Conservation (phyloP, 2,113 vertebrate genomes). For the Notarius quadriscutis region DNA sequence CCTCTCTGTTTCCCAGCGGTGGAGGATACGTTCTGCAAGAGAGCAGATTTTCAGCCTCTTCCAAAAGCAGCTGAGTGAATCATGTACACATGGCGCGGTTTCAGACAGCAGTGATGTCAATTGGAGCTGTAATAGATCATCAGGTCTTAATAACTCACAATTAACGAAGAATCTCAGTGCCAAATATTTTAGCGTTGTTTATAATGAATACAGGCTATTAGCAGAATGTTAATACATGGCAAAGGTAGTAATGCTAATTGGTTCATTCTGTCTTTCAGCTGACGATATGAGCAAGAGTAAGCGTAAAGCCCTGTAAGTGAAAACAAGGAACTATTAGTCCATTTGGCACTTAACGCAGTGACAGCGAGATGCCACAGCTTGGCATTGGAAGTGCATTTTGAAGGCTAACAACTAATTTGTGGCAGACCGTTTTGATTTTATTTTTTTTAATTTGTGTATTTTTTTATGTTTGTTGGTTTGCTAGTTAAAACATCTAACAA, state of each 20-base stretch:
- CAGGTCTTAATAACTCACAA: conserved; percentile 15
- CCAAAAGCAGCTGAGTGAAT: conserved; percentile 33
- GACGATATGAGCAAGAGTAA: background rate
- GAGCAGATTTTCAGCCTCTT: conserved; percentile 28
- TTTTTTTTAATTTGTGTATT: background rate
- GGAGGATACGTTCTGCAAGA: background rate
- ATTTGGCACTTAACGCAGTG: background rate
- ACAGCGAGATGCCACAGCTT: background rate
- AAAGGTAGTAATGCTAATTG: background rate
- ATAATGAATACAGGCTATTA: conserved; percentile 11
- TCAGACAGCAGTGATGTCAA: background rate
- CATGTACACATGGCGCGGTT: conserved; percentile 2
- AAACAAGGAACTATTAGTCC: background rate
- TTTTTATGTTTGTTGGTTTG: background rate
- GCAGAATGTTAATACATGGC: no score
- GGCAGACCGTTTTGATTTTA: background rate
- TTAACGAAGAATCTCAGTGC: background rate
- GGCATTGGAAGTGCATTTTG: background rate
- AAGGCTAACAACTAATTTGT: background rate
- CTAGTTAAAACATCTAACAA: background rate
- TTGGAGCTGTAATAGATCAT: conserved; percentile 3
- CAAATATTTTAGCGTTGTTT: background rate
- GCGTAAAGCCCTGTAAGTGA: background rate
- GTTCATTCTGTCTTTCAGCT: conserved; percentile 3
- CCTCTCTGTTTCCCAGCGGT: conserved; percentile 29